Evolutionary conservation across 2,888 invertebrate genomes (phyloP), one percentile per base, ranked within the genome.

Genomic region (Drosophila vallismaia): DNA sequence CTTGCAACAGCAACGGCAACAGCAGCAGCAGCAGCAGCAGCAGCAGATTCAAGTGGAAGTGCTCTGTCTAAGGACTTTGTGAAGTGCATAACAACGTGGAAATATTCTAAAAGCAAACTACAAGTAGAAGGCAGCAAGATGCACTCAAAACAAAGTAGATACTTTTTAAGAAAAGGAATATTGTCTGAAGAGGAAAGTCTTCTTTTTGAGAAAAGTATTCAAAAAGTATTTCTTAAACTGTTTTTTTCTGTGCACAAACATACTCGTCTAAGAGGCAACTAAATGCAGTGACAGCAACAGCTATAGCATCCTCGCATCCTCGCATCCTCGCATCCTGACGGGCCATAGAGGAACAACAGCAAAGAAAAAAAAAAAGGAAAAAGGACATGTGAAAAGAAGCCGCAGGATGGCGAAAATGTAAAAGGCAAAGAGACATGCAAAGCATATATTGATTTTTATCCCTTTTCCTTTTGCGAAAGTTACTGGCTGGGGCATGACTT

Each of bases 31-130:
- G 2, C 19, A 19, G 29, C 42, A 55, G 31, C 44, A 60, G 26
- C 58, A 55, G 55, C 60, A 64, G 71, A 66, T 75, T 57, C 64
- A 69, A 83, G 84, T 81, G 81, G 76, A 72, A 72, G 68, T 74
- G 79, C 75, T 75, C 57, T 54, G 71, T 38, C 60, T 58, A 33
- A 42, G 75, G 78, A 73, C 80, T 71, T 73, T 78, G 68, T 88
- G 81, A 86, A 85, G 85, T 84, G 84, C 79, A 88, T 85, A 88
- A 88, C 84, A 76, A 85, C 78, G 84, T 77, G 69, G 77, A 86
- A 79, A 84, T 79, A 87, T 85, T 84, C 77, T 74, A 78, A 82
- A 77, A 81, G 76, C 74, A 84, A 84, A 82, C 81, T 77, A 86
- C 77, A 71, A 75, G 67, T 3, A 42, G 14, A 44, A 28, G 29